Base-by-base conservation (phyloP, 2,797 vertebrate genomes). In the Bovichtus variegatus region DNA sequence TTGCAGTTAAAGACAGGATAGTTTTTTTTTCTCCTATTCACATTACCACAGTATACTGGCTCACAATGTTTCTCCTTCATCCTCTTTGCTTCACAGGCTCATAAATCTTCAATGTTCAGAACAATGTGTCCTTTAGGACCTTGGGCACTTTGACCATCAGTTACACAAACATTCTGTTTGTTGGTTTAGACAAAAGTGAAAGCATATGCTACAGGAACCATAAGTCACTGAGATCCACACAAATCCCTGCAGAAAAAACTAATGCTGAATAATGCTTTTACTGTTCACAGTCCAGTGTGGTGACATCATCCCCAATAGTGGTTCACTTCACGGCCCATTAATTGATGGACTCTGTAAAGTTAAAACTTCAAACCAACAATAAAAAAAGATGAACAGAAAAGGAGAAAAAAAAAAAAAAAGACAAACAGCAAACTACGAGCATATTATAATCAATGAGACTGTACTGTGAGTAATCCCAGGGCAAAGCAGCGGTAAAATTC, bases 131-230 rank as follows among this genome's bases (percentile, higher is more conserved):
- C 86, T 90, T 84, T 80, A 78, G 68, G 84, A 80, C 85, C 80
- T 81, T 83, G 85, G 87, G 78, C 83, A 83, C 84, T 92, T 83
- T 89, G 89, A 93, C 88, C 86, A 86, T 89, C 86, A 88, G 80
- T 90, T 87, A 91, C 84, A 91, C 86, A 90, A 88, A 90, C 83
- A 91, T 65, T 76, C 84, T 91, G 93, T 94, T 94, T 93, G 89
- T 91, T 92, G 88, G 84, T 93, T 91, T 85, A 89, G 73, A 91
- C 84, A 90, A 88, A 93, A 93, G 83, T 86, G 85, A 93, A 94
- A 94, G 89, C 91, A 93, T 90, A 93, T 93, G 89, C 67, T 81
- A 76, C 80, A 84, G 55, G 50, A 77, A 75, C 76, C 87, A 81
- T 90, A 92, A 87, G 79, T 91, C 78, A 91, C 77, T 67, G 12